Percentiles rank a stretch among this genome's conserved stretches.
Evolutionary conservation across 1,140 invertebrate genomes (phyloP).

Genomic region (Diabrotica undecimpunctata): DNA sequence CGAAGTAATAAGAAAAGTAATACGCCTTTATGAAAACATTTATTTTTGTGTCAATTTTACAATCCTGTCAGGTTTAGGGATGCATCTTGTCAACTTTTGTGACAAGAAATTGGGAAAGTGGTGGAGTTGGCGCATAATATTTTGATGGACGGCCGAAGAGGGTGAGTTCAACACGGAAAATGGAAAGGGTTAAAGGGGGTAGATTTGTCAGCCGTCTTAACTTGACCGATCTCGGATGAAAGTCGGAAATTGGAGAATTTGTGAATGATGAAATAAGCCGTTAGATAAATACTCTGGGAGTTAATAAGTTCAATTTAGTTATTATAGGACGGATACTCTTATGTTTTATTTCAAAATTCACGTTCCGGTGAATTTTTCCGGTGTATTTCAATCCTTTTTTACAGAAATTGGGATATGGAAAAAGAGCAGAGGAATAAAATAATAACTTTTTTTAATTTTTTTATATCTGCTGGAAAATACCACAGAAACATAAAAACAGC

Average conservation of each 20-base stretch:
- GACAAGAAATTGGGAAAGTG: not conserved
- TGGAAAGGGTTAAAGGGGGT: slow-evolving; percentile 7
- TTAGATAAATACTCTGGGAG: not conserved
- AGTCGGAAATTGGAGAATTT: slow-evolving; percentile 2
- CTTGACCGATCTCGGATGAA: not conserved
- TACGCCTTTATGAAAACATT: too few relatives aligned
- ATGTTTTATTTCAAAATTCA: too few relatives aligned
- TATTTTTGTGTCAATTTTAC: too few relatives aligned
- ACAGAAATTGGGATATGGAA: too few relatives aligned
- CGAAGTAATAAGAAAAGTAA: too few relatives aligned
- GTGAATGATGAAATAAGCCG: not conserved
- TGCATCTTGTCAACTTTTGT: not conserved
- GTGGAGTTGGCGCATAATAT: not conserved
- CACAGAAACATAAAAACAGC: too few relatives aligned
- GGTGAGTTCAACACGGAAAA: not conserved
- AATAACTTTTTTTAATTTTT: too few relatives aligned
- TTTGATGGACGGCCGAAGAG: slow-evolving; percentile 11
- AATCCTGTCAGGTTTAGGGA: not conserved
- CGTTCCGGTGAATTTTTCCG: too few relatives aligned
- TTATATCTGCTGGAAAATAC: too few relatives aligned
- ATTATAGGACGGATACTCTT: too few relatives aligned
- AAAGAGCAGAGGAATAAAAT: too few relatives aligned
- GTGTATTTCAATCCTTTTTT: too few relatives aligned
- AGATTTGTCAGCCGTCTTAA: slow-evolving; percentile 10
- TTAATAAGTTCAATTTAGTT: not conserved